phyloP scores from a whole-genome alignment of 2,888 invertebrate genomes.

The Melolontha melolontha region DNA sequence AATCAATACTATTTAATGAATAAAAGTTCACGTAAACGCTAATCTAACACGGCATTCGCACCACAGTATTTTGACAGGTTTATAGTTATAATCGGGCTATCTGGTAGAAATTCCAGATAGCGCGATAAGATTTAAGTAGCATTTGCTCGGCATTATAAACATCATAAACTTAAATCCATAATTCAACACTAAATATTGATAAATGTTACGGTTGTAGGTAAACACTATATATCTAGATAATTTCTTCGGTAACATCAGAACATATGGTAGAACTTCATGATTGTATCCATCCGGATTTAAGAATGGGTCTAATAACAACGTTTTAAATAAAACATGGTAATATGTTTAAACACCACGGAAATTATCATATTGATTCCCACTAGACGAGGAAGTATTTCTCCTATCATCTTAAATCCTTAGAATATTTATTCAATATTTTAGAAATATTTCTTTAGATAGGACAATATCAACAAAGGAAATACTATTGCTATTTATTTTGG shows the following conservation, averaged over 20 bases:
- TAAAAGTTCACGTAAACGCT: slow-evolving; percentile 38
- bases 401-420: slow-evolving; percentile 28
- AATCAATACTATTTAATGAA: slow-evolving; percentile 16
- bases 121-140: slow-evolving; percentile 46
- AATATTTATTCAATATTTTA: slow-evolving; percentile 34
- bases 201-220: slow-evolving; percentile 42
- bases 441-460: slow-evolving; percentile 35
- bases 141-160: slow-evolving; percentile 45
- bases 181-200: slow-evolving; percentile 46
- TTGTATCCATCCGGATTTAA: slow-evolving; percentile 35
- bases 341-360: slow-evolving; percentile 30
- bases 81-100: slow-evolving; percentile 46
- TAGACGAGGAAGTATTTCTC: slow-evolving; percentile 18
- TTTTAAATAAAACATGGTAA: slow-evolving; percentile 17
- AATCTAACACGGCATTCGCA: slow-evolving; percentile 42
- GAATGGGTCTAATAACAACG: slow-evolving; percentile 32
- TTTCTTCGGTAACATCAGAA: slow-evolving; percentile 40
- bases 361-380: slow-evolving; percentile 30
- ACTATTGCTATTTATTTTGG: slow-evolving; percentile 38
- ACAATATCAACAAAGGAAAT: slow-evolving; percentile 34
- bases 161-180: slow-evolving; percentile 46
- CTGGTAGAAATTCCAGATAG: slow-evolving; percentile 46
- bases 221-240: slow-evolving; percentile 39
- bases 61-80: slow-evolving; percentile 43
- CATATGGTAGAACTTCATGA: slow-evolving; percentile 33